Evolutionary conservation across 64 coral and sea anemone genomes (phyloP).

Genomic region (Anthopleura sola): DNA sequence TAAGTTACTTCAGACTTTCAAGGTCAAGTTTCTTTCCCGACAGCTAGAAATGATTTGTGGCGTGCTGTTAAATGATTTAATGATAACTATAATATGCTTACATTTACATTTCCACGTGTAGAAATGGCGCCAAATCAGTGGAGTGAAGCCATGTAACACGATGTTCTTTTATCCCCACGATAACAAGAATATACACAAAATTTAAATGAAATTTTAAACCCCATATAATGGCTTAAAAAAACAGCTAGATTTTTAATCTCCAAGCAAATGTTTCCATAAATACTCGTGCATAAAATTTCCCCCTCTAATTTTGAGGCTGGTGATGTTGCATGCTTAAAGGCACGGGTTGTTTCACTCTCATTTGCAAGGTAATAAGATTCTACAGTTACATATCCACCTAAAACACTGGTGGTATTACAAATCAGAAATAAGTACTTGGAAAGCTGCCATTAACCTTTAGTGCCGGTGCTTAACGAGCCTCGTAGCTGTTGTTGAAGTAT

Average conservation of each 20-base stretch:
- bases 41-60: not conserved
- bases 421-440: not conserved
- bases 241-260: not conserved
- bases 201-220: constrained; percentile 15
- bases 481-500: not conserved
- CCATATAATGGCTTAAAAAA: not conserved
- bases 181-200: not conserved
- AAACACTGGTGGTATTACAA: not conserved
- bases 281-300: not conserved
- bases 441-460: not conserved
- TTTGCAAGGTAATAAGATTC: not conserved
- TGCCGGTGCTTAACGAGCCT: not conserved
- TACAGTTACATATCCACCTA: not conserved
- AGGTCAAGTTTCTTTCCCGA: not conserved
- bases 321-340: not conserved
- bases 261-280: not conserved
- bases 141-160: not conserved
- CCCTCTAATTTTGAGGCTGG: not conserved
- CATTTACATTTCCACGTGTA: constrained; percentile 1
- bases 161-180: not conserved
- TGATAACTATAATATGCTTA: not conserved
- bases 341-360: not conserved
- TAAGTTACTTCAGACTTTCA: not conserved
- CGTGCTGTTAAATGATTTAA: not conserved
- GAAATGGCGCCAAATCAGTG: constrained; percentile 2